Base-by-base conservation (phyloP, 2,797 vertebrate genomes). In the Erpetoichthys calabaricus region DNA sequence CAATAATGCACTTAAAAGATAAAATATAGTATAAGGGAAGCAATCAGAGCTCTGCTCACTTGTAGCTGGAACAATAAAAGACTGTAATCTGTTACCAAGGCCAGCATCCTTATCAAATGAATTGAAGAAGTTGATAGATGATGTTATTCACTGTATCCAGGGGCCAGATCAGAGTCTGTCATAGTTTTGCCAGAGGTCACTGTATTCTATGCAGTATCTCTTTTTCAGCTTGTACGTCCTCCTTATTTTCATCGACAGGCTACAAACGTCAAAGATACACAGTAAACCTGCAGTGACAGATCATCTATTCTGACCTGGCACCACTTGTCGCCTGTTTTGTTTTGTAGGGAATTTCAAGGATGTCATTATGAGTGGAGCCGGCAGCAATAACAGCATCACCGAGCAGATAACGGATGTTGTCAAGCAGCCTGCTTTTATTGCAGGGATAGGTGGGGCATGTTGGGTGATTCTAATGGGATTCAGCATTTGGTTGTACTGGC, bases 381-480 rank as follows among this genome's bases (percentile, higher is more conserved):
- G 81, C 49, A 87, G 96, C 73, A 88, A 85, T 64, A 98, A 98
- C 84, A 99, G 96, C 83, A 98, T 99, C 81, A 97, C 94, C 2
- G 95, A 97, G 63, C 95, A 99, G 82, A 99, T 99, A 78, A 97
- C 94, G 0, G 96, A 99, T 59, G 96, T 99, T 73, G 96, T 99
- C 67, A 98, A 98, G 73, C 96, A 99, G 70, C 96, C 96, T 42
- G 96, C 96, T 59, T 99, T 99, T 68, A 99, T 99, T 58, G 96
- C 96, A 4, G 96, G 96, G 52, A 98, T 99, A 2, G 96, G 96
- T 64, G 95, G 95, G 9, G 96, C 96, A 41, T 99, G 95, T 73
- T 98, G 96, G 96, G 94, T 99, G 73, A 99, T 99, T 74, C 84
- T 99, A 67, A 99, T 99, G 96, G 95, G 95, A 60, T 98, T 99